Percentiles rank a stretch among this genome's conserved stretches.
Evolutionary conservation across 2,888 invertebrate genomes (phyloP).

Genomic region (Aporophyla lueneburgensis): DNA sequence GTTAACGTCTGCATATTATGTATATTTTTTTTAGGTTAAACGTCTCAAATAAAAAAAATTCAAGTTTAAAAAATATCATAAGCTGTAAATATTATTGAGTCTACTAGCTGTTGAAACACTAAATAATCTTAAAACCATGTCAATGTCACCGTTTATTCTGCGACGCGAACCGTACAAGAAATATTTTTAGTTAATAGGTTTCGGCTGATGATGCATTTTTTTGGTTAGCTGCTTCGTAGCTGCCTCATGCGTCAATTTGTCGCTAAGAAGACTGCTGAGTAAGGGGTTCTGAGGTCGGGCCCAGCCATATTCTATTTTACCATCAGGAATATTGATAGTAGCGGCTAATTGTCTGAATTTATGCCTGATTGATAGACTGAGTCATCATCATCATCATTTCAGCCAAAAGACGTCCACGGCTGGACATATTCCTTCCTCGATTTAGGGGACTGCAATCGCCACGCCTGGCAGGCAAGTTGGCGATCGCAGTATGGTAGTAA

Average conservation of each 20-base stretch:
- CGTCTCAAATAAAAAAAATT: too few relatives aligned
- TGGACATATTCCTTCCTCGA: too few relatives aligned
- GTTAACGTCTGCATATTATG: too few relatives aligned
- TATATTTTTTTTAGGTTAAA: too few relatives aligned
- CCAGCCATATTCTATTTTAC: background rate
- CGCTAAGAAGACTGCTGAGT: background rate
- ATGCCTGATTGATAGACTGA: too few relatives aligned
- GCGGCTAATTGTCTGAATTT: background rate
- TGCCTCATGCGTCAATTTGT: background rate
- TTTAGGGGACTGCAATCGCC: too few relatives aligned
- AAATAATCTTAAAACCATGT: constrained; percentile 23
- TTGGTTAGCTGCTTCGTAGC: background rate
- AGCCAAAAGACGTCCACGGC: too few relatives aligned
- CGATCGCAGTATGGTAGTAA: too few relatives aligned
- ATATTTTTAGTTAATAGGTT: constrained; percentile 32
- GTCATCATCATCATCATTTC: too few relatives aligned
- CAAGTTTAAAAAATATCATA: too few relatives aligned
- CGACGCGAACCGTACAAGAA: constrained; percentile 14
- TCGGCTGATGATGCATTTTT: constrained; percentile 17
- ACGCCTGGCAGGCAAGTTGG: too few relatives aligned
- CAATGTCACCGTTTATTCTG: constrained; percentile 32
- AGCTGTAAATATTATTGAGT: constrained; percentile 24
- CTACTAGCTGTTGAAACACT: constrained; percentile 16
- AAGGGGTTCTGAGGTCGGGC: background rate
- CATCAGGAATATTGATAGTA: background rate